These are phyloP conservation scores for Anagyrus pseudococci DNA, from an alignment of 2,888 invertebrate genomes.

Conservation along the genomic window DNA sequence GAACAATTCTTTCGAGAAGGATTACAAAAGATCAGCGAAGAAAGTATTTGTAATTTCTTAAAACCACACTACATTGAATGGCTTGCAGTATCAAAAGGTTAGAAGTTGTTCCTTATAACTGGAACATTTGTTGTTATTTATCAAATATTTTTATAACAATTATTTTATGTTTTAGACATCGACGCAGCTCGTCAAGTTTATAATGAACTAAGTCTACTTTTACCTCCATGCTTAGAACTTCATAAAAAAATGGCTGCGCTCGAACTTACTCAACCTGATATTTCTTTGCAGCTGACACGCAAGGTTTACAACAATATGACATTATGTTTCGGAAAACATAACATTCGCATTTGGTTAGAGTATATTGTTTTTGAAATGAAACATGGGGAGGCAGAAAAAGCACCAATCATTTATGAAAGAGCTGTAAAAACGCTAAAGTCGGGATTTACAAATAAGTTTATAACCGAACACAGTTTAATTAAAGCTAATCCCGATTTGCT, in stretches of 20 bases:
- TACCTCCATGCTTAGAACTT: constrained; percentile 69
- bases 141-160: too few relatives aligned
- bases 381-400: constrained; percentile 67
- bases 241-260: constrained; percentile 68
- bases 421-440: constrained; percentile 69
- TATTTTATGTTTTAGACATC: constrained; percentile 62
- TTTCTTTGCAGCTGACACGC: constrained; percentile 55
- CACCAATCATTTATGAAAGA: constrained; percentile 68
- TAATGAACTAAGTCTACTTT: constrained; percentile 66
- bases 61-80: constrained; percentile 71
- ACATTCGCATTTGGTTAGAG: constrained; percentile 76
- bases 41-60: constrained; percentile 63
- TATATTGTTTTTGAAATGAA: constrained; percentile 75
- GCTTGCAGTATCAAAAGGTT: constrained; percentile 62
- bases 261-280: constrained; percentile 59
- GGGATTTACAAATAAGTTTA: constrained; percentile 65
- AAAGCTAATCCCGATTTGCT: constrained; percentile 58
- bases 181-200: constrained; percentile 70
- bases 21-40: constrained; percentile 63
- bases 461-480: constrained; percentile 65
- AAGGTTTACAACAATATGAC: constrained; percentile 70
- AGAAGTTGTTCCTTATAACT: too few relatives aligned
- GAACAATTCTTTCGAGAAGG: constrained; percentile 61
- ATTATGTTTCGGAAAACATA: constrained; percentile 71
- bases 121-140: too few relatives aligned